Evolutionary conservation across 2,113 vertebrate species (phyloP), one percentile per base, ranked within the genome.

Genomic region (Aegithalos caudatus): DNA sequence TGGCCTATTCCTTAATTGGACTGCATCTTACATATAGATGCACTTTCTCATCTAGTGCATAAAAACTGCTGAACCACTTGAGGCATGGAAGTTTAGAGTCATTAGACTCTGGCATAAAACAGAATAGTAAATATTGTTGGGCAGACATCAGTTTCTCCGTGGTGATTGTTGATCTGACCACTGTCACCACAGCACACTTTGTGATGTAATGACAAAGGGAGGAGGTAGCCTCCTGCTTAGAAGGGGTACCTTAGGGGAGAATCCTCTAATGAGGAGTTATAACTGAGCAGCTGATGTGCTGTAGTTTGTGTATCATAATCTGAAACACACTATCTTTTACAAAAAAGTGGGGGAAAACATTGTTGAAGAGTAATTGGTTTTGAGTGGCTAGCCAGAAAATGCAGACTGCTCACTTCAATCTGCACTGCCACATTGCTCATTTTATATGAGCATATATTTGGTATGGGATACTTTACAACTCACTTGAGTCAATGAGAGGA

Each of bases 51-150:
- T 22, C 38, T 88, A 24, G 33, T 66, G 44, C n/a, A 18, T 78
- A 66, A 92, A 70, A 38, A 42, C 21, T 0, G 2, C 24, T 56
- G 11, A 78, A n/a, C 0, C 0, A 2, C 16, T 76, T 77, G 29
- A 33, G 19, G 7, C 45, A 13, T 28, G 81, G 37, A 56, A 58
- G 28, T 61, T 73, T 37, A 53, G 44, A 74, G 40, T 40, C 5
- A 15, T 74, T 44, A 64, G 70, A 87, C 61, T 79, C 60, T 7
- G 91, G 27, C 47, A 40, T 60, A 11, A 54, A 81, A 56, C 35
- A 44, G 31, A 54, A 14, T n/a, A 64, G n/a, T 67, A 71, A 90
- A 66, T 80, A 50, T 27, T 88, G 42, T 45, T 88, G 66, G 38
- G 40, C 53, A 69, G 37, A 40, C 4, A 9, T 67, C 0, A 4